Conservation (phyloP, 2,888 invertebrate species). For the Acanthosepion lycidas region DNA sequence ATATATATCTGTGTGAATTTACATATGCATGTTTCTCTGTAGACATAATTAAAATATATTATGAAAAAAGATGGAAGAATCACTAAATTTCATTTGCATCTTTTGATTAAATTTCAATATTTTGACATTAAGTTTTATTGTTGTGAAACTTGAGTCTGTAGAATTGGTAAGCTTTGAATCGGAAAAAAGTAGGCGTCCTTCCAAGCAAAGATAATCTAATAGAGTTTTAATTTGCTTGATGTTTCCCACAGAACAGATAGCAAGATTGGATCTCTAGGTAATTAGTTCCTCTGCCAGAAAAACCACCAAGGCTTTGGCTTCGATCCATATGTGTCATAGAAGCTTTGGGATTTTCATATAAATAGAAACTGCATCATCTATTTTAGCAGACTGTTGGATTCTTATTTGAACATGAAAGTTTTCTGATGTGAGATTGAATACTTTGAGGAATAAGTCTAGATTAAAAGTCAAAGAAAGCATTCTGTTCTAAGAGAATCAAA, state of each 20-base stretch:
- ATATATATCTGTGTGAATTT: no score
- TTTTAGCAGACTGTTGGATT: background rate
- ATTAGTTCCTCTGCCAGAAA: background rate
- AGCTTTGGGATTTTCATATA: background rate
- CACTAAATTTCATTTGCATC: background rate
- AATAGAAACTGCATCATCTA: background rate
- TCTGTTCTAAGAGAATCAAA: background rate
- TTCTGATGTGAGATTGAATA: background rate
- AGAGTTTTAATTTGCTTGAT: background rate
- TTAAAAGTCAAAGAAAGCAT: background rate
- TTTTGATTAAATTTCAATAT: background rate
- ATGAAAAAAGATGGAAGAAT: background rate
- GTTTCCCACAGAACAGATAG: background rate
- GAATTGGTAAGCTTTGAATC: background rate
- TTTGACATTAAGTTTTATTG: background rate
- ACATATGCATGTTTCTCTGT: no score
- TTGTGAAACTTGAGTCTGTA: background rate
- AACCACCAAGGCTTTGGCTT: background rate
- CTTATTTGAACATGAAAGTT: background rate
- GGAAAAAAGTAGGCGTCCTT: background rate
- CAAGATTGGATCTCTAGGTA: background rate
- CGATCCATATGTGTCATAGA: background rate
- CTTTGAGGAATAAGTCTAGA: background rate
- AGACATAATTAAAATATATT: background rate
- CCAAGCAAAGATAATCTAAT: background rate